A percentile compares a stretch with the other conserved stretches of the same genome.
Conservation (phyloP, 2,888 invertebrate species). For the Mesorhabditis sp. region DNA sequence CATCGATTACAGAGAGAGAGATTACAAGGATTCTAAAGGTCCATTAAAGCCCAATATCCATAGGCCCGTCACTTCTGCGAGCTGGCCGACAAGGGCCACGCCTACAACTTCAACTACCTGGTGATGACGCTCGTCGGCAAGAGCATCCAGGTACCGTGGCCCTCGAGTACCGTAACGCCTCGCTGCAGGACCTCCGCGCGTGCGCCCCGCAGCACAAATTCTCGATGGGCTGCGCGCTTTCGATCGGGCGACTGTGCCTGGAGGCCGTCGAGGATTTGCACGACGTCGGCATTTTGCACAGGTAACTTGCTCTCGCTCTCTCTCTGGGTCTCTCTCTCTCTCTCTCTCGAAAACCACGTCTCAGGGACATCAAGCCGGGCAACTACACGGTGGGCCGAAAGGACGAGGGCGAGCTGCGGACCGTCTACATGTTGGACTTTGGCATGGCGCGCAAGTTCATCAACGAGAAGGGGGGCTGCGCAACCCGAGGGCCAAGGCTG, state of each 20-base stretch:
- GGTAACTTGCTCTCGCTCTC: neutral
- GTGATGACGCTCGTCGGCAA: slow-evolving; percentile 50
- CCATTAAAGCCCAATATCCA: neutral
- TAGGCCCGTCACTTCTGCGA: slow-evolving; percentile 46
- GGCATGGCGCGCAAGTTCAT: slow-evolving; percentile 42
- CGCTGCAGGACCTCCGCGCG: slow-evolving; percentile 27
- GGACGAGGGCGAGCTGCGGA: slow-evolving; percentile 29
- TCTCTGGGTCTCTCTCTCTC: neutral
- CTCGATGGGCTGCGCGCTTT: slow-evolving; percentile 38
- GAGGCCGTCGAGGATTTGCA: slow-evolving; percentile 41
- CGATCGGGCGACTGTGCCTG: slow-evolving; percentile 34
- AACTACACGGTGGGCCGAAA: slow-evolving; percentile 39
- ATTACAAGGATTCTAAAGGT: neutral
- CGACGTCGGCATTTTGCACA: slow-evolving; percentile 33
- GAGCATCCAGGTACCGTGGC: slow-evolving; percentile 22
- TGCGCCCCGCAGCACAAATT: slow-evolving; percentile 28
- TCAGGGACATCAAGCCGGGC: slow-evolving; percentile 37
- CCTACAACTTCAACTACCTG: slow-evolving; percentile 45
- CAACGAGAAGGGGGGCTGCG: slow-evolving; percentile 37
- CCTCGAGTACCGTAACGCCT: too few relatives aligned
- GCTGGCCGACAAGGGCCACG: slow-evolving; percentile 47
- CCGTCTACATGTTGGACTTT: slow-evolving; percentile 40
- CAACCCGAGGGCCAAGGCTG: slow-evolving; percentile 31
- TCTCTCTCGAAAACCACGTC: neutral
- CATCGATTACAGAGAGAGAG: too few relatives aligned